These are phyloP conservation scores for Nautilus pompilius DNA, from an alignment of 1,140 invertebrate species.

Conservation along the genomic window DNA sequence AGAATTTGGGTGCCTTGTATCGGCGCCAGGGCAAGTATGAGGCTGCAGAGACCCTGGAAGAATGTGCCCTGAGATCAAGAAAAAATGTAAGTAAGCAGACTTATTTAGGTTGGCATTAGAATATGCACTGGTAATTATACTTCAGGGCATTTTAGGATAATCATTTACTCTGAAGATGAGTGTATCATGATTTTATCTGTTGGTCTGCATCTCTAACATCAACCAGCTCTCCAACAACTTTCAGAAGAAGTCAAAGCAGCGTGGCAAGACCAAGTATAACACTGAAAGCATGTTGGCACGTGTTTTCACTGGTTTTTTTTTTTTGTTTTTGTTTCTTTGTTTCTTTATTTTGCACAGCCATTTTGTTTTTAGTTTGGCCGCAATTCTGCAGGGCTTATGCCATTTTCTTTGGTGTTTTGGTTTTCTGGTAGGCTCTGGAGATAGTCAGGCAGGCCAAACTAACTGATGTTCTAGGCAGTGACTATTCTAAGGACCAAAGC, in stretches of 20 bases:
- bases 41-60: conserved; percentile 96
- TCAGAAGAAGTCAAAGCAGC: too few relatives aligned
- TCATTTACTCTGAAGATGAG: too few relatives aligned
- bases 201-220: too few relatives aligned
- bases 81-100: conserved; percentile 54
- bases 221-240: too few relatives aligned
- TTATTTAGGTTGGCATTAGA: too few relatives aligned
- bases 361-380: conserved; percentile 59
- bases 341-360: conserved; percentile 2
- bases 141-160: too few relatives aligned
- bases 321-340: neutral
- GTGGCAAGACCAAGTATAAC: too few relatives aligned
- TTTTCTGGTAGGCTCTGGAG: conserved; percentile 71
- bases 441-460: conserved; percentile 86
- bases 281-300: too few relatives aligned
- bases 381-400: conserved; percentile 1
- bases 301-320: too few relatives aligned
- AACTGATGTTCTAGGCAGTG: conserved; percentile 63
- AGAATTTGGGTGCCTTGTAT: conserved; percentile 94
- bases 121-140: too few relatives aligned
- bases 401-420: conserved; percentile 17
- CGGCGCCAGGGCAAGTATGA: conserved; percentile 97
- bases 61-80: conserved; percentile 66
- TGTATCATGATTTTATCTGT: too few relatives aligned
- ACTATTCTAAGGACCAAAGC: conserved; percentile 37